These are phyloP conservation scores for Melanotaenia pygmaea DNA, from an alignment of 2,797 vertebrate species.

Conservation along the genomic window DNA sequence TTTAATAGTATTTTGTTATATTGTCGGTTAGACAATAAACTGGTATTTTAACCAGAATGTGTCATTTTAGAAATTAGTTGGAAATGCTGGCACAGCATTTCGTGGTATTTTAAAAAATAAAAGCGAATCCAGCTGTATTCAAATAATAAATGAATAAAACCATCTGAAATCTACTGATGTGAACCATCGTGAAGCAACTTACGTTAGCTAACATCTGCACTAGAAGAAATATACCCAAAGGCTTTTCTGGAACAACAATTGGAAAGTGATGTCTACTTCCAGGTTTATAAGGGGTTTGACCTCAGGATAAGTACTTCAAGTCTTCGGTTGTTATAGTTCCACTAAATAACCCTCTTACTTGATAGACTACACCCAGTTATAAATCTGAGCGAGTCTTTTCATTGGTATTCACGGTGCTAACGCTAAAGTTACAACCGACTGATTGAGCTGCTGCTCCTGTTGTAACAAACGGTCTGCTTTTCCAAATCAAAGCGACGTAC, in stretches of 20 bases:
- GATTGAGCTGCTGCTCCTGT: not conserved
- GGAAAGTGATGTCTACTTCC: not conserved
- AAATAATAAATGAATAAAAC: not conserved
- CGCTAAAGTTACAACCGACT: conserved; percentile 22
- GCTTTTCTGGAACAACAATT: too few relatives aligned
- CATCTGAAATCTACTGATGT: too few relatives aligned
- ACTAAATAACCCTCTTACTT: not conserved
- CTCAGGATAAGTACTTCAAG: not conserved
- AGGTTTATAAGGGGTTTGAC: not conserved
- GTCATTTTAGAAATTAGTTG: not conserved
- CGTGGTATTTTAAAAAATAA: not conserved
- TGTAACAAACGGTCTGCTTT: not conserved
- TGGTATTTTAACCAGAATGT: not conserved
- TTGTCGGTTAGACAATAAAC: not conserved
- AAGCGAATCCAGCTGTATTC: not conserved
- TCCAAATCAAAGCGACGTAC: rapidly evolving
- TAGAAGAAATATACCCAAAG: not conserved
- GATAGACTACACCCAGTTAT: not conserved
- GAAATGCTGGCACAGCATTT: not conserved
- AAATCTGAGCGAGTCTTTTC: not conserved
- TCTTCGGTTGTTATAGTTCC: not conserved
- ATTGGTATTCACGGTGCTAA: conserved; percentile 15
- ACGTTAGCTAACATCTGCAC: not conserved
- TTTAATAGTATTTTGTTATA: not conserved
- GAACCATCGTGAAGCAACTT: not conserved